Conservation (phyloP, 1,140 invertebrate genomes). For the Hestina assimilis region DNA sequence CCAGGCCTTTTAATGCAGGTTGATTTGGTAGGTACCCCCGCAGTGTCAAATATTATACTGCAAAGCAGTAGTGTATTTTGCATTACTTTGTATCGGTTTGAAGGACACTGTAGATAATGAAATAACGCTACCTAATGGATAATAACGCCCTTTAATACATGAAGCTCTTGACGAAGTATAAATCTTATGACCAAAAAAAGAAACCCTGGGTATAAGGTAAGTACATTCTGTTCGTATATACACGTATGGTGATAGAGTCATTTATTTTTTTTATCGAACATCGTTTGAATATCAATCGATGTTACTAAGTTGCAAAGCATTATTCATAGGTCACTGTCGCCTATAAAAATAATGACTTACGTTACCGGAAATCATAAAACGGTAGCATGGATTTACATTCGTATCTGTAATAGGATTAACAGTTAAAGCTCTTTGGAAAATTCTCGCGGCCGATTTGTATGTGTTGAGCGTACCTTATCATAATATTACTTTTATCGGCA, state of each 20-base stretch:
- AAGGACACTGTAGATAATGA: too few relatives aligned
- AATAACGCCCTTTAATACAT: too few relatives aligned
- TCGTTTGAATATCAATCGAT: conserved; percentile 24
- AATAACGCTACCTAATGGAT: too few relatives aligned
- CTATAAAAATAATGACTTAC: conserved; percentile 32
- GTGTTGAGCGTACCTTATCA: conserved; percentile 12
- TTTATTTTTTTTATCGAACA: conserved; percentile 18
- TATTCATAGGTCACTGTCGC: conserved; percentile 22
- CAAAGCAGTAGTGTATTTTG: too few relatives aligned
- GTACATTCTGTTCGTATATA: conserved; percentile 1
- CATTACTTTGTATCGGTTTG: too few relatives aligned
- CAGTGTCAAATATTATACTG: too few relatives aligned
- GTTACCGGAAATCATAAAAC: conserved; percentile 32
- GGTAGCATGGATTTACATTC: conserved; percentile 18
- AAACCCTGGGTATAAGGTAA: background rate
- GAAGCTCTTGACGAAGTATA: too few relatives aligned
- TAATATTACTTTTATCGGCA: conserved; percentile 18
- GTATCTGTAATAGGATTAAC: conserved; percentile 13
- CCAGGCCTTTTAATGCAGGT: too few relatives aligned
- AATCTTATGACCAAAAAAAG: too few relatives aligned
- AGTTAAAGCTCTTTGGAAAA: conserved; percentile 11
- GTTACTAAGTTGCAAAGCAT: conserved; percentile 15
- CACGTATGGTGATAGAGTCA: conserved; percentile 5
- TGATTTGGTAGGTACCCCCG: too few relatives aligned
- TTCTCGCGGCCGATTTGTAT: conserved; percentile 13